Evolutionary conservation across 2,888 invertebrate genomes (phyloP), one percentile per base, ranked within the genome.

Genomic region (Odontocerum albicorne): DNA sequence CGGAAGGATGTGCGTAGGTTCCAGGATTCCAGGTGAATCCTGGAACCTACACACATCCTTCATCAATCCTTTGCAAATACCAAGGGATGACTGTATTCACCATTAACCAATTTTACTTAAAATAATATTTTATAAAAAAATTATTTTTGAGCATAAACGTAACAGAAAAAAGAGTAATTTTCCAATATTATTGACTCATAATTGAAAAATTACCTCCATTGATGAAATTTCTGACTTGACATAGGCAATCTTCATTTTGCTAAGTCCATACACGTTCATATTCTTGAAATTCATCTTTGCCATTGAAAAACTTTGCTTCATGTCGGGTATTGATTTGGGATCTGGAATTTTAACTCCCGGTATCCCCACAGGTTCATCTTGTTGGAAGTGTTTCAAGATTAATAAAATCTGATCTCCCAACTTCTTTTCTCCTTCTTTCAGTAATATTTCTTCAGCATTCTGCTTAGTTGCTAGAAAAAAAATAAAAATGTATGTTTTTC

Each of bases 261-360:
- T 88, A 52, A 92, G 72, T 1, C 92, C 93, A 64, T 87, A 80
- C 1, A 92, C 81, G 49, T 83, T 80, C 4, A 87, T 83, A 60
- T 88, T 79, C 65, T 80, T 84, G 70, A 93, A 88, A 63, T 82
- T 75, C 68, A 93, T 80, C 6, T 81, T 85, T 22, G 83, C 83
- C 49, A 86, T 77, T 0, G 86, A 84, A 61, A 91, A 78, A 2
- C 85, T 84, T 64, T 88, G 86, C 50, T 81, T 83, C 72, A 89
- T 84, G 62, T 89, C 85, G 0, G 91, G 91, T 17, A 92, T 85
- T 1, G 80, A 72, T 74, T 90, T 84, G 0, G 94, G 93, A 67
- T 93, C 92, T 0, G 89, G 88, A 46, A 93, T 80, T 1, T 86
- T 83, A 0, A 83, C 85, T 0, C 88, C 88, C 0, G 92, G 92